phyloP scores from a whole-genome alignment of 1,140 invertebrate species.

The Oedothorax gibbosus region DNA sequence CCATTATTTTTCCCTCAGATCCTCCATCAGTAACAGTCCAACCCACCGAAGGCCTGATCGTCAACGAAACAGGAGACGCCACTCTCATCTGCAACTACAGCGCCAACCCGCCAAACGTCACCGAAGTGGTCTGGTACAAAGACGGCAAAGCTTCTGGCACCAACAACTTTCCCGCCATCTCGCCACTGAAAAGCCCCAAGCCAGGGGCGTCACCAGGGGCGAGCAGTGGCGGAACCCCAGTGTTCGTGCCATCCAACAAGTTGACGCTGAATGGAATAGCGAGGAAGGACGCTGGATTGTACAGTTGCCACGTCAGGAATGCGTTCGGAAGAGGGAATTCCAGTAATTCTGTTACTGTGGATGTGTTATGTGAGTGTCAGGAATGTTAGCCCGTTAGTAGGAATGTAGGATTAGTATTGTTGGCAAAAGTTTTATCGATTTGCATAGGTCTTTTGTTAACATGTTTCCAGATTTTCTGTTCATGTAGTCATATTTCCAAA shows the following conservation, averaged over 20 bases:
- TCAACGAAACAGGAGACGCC: slow-evolving; percentile 62
- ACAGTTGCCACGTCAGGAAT: slow-evolving; percentile 64
- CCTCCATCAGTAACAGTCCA: slow-evolving; percentile 63
- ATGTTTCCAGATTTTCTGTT: too few species aligned
- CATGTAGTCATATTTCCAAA: too few species aligned
- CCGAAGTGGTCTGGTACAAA: slow-evolving; percentile 64
- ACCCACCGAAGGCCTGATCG: slow-evolving; percentile 59
- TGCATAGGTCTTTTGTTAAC: too few species aligned
- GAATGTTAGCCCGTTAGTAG: too few species aligned
- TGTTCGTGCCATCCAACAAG: slow-evolving; percentile 13
- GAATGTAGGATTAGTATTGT: too few species aligned
- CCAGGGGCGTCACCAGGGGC: background rate
- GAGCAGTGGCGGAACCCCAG: background rate
- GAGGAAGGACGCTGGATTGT: slow-evolving; percentile 63
- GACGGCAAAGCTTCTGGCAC: slow-evolving; percentile 39
- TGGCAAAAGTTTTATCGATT: too few species aligned
- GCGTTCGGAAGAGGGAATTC: slow-evolving; percentile 65
- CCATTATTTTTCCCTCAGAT: slow-evolving; percentile 58
- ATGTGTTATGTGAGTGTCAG: slow-evolving; percentile 63
- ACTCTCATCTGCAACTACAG: slow-evolving; percentile 62
- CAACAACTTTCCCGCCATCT: background rate
- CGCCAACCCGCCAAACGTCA: slow-evolving; percentile 65
- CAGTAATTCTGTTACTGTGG: slow-evolving; percentile 53
- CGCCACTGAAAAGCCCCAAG: slow-evolving; percentile 22
- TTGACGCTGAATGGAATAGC: slow-evolving; percentile 62